Conservation (phyloP, 2,888 invertebrate species). For the Ctenicera cuprea region DNA sequence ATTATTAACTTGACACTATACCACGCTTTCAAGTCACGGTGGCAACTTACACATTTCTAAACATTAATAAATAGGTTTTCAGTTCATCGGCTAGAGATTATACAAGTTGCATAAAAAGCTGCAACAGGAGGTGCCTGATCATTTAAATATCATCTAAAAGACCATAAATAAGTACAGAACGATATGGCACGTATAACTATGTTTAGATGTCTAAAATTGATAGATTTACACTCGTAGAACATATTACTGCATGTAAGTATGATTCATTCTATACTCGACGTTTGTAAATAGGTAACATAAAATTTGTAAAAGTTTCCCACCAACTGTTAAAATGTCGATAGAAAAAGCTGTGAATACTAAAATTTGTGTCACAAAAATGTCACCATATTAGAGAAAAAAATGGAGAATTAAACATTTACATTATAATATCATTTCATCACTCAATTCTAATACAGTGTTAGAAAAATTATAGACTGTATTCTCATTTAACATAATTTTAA, state of each 20-base stretch:
- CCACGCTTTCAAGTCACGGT: conserved; percentile 8
- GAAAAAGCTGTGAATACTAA: conserved; percentile 13
- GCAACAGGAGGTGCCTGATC: too few species aligned
- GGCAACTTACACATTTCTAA: neutral
- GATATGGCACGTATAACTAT: neutral
- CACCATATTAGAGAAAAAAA: conserved; percentile 1
- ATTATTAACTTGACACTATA: conserved; percentile 8
- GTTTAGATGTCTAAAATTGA: neutral
- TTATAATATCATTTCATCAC: too few species aligned
- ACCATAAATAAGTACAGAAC: neutral
- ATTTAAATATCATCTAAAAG: neutral
- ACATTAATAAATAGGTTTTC: too few species aligned
- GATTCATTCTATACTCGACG: neutral
- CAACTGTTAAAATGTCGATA: neutral
- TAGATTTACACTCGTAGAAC: neutral
- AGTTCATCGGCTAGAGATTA: too few species aligned
- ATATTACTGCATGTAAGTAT: conserved; percentile 13
- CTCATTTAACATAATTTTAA: too few species aligned
- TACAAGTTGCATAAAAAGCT: too few species aligned
- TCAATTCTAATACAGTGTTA: too few species aligned
- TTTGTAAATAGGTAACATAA: conserved; percentile 9
- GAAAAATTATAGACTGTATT: too few species aligned
- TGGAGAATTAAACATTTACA: neutral
- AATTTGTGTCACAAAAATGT: conserved; percentile 23
- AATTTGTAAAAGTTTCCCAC: neutral